A percentile compares a stretch with the other conserved stretches of the same genome.
phyloP scores from a whole-genome alignment of 2,888 invertebrate species.

The Pteria penguin region DNA sequence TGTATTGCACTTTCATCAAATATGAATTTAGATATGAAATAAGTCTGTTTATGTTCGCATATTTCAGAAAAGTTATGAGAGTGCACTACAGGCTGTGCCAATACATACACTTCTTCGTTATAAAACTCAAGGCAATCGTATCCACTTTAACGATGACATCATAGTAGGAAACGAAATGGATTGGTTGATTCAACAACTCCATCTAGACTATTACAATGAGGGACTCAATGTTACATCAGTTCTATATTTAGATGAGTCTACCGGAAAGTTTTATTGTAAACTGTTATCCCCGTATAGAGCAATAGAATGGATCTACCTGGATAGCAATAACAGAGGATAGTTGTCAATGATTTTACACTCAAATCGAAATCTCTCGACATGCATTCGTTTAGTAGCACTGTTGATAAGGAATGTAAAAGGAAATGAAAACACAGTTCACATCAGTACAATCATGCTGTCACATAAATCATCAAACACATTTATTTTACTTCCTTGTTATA shows the following conservation, averaged over 20 bases:
- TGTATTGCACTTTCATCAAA: no score
- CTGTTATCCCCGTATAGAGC: not conserved
- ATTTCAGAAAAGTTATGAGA: not conserved
- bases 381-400: no score
- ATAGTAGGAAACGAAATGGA: not conserved
- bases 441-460: no score
- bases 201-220: not conserved
- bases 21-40: no score
- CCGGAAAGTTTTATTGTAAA: not conserved
- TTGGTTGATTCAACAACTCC: not conserved
- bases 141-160: not conserved
- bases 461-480: no score
- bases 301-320: not conserved
- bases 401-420: no score
- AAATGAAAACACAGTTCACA: no score
- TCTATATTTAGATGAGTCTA: not conserved
- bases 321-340: not conserved
- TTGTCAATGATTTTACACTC: no score
- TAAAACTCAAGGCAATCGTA: not conserved
- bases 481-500: no score
- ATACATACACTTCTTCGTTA: not conserved
- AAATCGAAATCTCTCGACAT: no score
- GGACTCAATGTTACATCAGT: not conserved
- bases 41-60: no score
- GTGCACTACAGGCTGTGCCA: not conserved